These are phyloP conservation scores for Poecilobothrus nobilitatus DNA, from an alignment of 2,888 invertebrate species.

Conservation along the genomic window DNA sequence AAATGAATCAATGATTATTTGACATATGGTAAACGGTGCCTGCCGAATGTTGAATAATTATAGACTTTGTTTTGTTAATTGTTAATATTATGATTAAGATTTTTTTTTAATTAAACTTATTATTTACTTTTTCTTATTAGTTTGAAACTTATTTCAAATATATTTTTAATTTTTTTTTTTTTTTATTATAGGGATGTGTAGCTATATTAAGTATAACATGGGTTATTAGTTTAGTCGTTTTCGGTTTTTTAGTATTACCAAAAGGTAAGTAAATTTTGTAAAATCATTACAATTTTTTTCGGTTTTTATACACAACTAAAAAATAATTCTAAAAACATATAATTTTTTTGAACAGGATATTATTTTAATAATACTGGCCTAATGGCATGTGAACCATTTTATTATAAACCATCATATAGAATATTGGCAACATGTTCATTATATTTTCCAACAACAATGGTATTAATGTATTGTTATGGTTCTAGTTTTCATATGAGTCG, in stretches of 20 bases:
- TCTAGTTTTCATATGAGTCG: constrained; percentile 84
- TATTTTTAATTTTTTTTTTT: too few species aligned
- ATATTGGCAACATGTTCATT: constrained; percentile 79
- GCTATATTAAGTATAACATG: constrained; percentile 76
- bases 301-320: not conserved
- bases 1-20: too few species aligned
- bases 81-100: too few species aligned
- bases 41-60: too few species aligned
- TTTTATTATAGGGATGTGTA: constrained; percentile 63
- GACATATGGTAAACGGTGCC: too few species aligned
- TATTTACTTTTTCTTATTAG: too few species aligned
- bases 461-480: constrained; percentile 84
- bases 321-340: not conserved
- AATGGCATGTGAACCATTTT: constrained; percentile 82
- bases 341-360: constrained; percentile 50
- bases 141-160: too few species aligned
- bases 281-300: constrained; percentile 12
- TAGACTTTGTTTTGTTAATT: too few species aligned
- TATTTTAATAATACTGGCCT: constrained; percentile 80
- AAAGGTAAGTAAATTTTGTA: constrained; percentile 48
- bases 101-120: too few species aligned
- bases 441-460: constrained; percentile 86
- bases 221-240: constrained; percentile 75
- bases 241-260: constrained; percentile 73
- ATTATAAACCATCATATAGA: constrained; percentile 60